phyloP scores from a whole-genome alignment of 2,797 vertebrate species.

The Hozukius guyotensis region DNA sequence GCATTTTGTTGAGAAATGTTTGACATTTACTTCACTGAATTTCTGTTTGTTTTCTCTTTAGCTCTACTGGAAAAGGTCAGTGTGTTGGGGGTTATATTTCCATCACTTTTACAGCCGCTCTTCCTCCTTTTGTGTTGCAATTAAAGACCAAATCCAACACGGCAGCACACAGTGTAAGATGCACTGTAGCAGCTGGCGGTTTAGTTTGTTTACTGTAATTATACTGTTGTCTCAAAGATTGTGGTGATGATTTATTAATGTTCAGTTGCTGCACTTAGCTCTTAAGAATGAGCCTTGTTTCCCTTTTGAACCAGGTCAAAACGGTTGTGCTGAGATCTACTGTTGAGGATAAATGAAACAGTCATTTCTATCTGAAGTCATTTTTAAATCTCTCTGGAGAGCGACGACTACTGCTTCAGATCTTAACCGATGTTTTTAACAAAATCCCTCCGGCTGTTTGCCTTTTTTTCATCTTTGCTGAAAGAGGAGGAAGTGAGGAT shows the following conservation, averaged over 20 bases:
- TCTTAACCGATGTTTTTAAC: slow-evolving; percentile 27
- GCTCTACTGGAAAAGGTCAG: not conserved
- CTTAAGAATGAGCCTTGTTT: not conserved
- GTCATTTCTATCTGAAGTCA: not conserved
- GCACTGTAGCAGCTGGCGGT: not conserved
- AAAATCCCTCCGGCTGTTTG: slow-evolving; percentile 4
- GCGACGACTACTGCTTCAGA: not conserved
- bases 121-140: not conserved
- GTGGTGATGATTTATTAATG: slow-evolving; percentile 21
- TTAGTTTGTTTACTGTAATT: slow-evolving; percentile 17
- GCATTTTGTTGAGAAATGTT: not conserved
- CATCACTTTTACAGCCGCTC: not conserved
- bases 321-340: not conserved
- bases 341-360: slow-evolving; percentile 12
- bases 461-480: slow-evolving; percentile 2
- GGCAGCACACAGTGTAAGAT: not conserved
- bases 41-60: not conserved
- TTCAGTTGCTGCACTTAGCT: not conserved
- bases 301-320: slow-evolving; percentile 13
- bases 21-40: not conserved
- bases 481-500: slow-evolving; percentile 38
- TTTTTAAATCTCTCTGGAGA: slow-evolving; percentile 20
- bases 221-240: not conserved
- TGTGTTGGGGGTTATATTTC: not conserved
- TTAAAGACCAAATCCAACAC: not conserved